A percentile compares a stretch with the other conserved stretches of the same genome.
These are phyloP conservation scores for Pomacea maculata DNA, from an alignment of 1,140 invertebrate species.

Conservation along the genomic window DNA sequence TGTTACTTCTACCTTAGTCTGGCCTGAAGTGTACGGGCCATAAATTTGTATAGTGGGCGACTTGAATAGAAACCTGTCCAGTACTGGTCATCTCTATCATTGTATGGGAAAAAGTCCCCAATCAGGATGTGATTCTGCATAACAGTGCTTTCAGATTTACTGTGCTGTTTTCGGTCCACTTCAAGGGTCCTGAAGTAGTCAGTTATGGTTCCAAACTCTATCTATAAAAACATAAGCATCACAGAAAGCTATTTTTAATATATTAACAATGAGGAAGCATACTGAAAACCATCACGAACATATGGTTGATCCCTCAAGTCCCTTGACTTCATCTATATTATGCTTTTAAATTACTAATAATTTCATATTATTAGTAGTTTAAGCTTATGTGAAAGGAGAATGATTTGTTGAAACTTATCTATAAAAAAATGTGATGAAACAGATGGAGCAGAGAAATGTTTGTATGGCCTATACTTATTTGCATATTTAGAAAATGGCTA, in stretches of 20 bases:
- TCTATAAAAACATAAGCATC: conserved; percentile 26
- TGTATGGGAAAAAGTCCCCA: conserved; percentile 97
- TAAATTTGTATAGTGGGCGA: conserved; percentile 89
- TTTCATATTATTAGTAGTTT: too few relatives aligned
- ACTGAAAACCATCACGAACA: too few relatives aligned
- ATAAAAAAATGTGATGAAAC: too few relatives aligned
- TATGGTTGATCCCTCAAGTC: too few relatives aligned
- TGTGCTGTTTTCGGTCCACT: conserved; percentile 17
- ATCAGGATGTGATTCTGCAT: conserved; percentile 78
- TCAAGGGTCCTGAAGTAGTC: conserved; percentile 90
- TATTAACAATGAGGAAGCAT: too few relatives aligned
- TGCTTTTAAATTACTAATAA: too few relatives aligned
- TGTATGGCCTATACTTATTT: background rate
- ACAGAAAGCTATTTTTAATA: too few relatives aligned
- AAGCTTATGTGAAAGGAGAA: too few relatives aligned
- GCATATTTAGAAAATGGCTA: background rate
- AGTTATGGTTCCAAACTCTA: conserved; percentile 84
- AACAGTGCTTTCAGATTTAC: background rate
- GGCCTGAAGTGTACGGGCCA: conserved; percentile 84
- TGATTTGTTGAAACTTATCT: too few relatives aligned
- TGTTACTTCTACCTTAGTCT: conserved; percentile 69
- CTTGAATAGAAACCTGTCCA: conserved; percentile 97
- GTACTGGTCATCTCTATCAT: conserved; percentile 94
- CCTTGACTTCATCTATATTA: too few relatives aligned
- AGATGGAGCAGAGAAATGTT: too few relatives aligned